Conservation (phyloP, 2,888 invertebrate genomes). For the Eristalis arbustorum region DNA sequence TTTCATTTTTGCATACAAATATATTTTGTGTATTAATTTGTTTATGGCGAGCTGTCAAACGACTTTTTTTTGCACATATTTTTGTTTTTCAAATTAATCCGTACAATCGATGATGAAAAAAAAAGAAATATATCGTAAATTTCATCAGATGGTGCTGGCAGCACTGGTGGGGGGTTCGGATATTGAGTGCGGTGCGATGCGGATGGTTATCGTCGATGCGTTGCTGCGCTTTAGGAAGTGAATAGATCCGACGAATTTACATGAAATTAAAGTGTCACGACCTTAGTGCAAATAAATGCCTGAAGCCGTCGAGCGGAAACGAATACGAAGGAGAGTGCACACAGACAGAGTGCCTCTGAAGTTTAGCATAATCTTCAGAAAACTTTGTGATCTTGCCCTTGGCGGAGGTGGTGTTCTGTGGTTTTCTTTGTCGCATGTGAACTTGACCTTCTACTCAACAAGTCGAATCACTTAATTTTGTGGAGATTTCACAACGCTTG, state of each 20-base stretch:
- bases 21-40: conserved; percentile 17
- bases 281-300: not conserved
- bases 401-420: not conserved
- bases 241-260: not conserved
- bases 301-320: not conserved
- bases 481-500: not conserved
- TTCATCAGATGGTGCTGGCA: not conserved
- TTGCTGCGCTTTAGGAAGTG: conserved; percentile 9
- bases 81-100: not conserved
- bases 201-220: conserved; percentile 5
- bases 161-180: not conserved
- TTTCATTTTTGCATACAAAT: not conserved
- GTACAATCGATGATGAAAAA: conserved; percentile 9
- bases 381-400: not conserved
- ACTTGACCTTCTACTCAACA: not conserved
- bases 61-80: not conserved
- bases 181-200: not conserved
- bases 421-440: not conserved
- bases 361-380: not conserved
- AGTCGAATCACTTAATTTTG: not conserved
- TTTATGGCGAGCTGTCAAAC: not conserved
- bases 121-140: not conserved
- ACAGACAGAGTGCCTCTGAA: not conserved
- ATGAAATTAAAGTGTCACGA: conserved; percentile 1
- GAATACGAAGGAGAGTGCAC: not conserved